These are phyloP conservation scores for Andrena camellia DNA, from an alignment of 2,888 invertebrate genomes.

Conservation along the genomic window DNA sequence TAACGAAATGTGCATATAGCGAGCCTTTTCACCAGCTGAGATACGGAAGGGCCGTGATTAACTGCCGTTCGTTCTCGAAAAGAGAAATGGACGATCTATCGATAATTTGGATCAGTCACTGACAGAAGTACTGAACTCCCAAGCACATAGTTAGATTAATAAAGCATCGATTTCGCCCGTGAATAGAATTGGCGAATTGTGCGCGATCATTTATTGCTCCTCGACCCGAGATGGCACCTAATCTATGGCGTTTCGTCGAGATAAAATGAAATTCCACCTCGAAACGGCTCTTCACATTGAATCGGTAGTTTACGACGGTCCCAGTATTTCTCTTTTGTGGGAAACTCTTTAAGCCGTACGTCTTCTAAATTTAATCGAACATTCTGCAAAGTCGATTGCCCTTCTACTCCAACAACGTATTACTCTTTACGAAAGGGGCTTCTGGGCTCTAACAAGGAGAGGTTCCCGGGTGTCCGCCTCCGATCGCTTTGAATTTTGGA, in stretches of 20 bases:
- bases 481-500: too few species aligned
- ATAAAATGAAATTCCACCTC: slow-evolving; percentile 58
- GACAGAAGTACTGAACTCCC: slow-evolving; percentile 22
- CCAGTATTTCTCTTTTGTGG: slow-evolving; percentile 26
- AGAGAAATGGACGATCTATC: background rate
- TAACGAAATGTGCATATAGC: background rate
- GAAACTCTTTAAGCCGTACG: slow-evolving; percentile 32
- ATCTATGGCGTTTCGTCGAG: slow-evolving; percentile 39
- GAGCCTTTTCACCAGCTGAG: background rate
- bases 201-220: slow-evolving; percentile 46
- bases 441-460: background rate
- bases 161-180: slow-evolving; percentile 35
- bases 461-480: too few species aligned
- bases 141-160: slow-evolving; percentile 47
- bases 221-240: slow-evolving; percentile 39
- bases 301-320: slow-evolving; percentile 46
- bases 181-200: slow-evolving; percentile 41
- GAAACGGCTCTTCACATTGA: slow-evolving; percentile 27
- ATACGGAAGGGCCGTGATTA: background rate
- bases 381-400: background rate
- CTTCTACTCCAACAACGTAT: background rate
- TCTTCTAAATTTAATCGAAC: slow-evolving; percentile 27
- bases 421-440: background rate
- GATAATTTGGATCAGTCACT: slow-evolving; percentile 7
- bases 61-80: background rate